Base-by-base conservation (phyloP, 1,140 invertebrate species). In the Ephestia elutella region DNA sequence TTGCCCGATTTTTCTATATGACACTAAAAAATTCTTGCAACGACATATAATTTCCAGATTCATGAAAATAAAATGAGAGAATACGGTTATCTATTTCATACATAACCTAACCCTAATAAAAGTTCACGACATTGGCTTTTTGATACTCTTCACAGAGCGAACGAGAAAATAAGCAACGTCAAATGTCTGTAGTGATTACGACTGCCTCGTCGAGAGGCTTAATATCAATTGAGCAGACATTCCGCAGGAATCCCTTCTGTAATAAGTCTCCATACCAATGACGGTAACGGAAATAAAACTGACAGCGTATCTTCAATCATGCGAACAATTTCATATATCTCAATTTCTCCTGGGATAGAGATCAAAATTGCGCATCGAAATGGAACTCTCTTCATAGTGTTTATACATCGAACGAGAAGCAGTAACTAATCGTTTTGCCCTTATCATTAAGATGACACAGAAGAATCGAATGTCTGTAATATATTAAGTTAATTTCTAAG, bases 251-350 rank as follows among this genome's bases (percentile, higher is more conserved):
- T 53, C 50, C 21, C 7, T 28, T 21, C 13, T n/a, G 19, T 25
- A 53, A 53, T 53, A 53, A 18, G 5, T 53, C 20, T 17, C 50
- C 5, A 53, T 53, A 53, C 20, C 50, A 53, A 53, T 25, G 50
- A 25, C 20, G n/a, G 5, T 5, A 13, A 13, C 13, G 50, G 4
- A 21, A 25, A 25, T 53, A 53, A 53, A 53, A 13, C 50, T 25
- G 50, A 21, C 50, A 53, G 20, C 5, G 10, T 25, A 53, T 53
- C 19, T 20, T 21, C 20, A 15, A 21, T 50, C 49, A 50, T 0
- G 38, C 13, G 15, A 15, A 17, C 2, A 44, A 44, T 44, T 44
- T 44, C 0, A 44, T n/a, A 44, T 15, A 13, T 44, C 38, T 44
- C 38, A 44, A 44, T 44, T 44, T 44, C 38, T n/a, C 38, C 10